These are phyloP conservation scores for Coregonus sp. DNA, from an alignment of 2,797 vertebrate species.

Conservation along the genomic window DNA sequence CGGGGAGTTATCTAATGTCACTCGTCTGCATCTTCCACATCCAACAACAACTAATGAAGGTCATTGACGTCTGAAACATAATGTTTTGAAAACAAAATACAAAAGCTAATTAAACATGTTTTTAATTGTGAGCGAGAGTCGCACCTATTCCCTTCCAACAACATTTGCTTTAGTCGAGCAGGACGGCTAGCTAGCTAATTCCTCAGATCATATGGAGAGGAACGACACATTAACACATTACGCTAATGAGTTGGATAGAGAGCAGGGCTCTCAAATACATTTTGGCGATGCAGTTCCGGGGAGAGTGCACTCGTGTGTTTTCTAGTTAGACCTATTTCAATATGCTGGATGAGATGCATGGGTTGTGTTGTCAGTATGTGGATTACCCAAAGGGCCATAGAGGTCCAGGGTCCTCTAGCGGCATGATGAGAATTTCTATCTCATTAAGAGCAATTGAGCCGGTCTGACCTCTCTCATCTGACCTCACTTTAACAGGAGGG, in stretches of 20 bases:
- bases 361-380: not conserved
- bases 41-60: not conserved
- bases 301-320: not conserved
- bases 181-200: not conserved
- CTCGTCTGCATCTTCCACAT: not conserved
- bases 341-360: slow-evolving; percentile 15
- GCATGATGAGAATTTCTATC: slow-evolving; percentile 34
- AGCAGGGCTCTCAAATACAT: slow-evolving; percentile 9
- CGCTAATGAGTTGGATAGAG: not conserved
- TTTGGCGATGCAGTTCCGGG: not conserved
- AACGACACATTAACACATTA: not conserved
- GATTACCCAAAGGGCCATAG: slow-evolving; percentile 13
- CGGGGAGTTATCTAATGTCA: not conserved
- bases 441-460: slow-evolving; percentile 36
- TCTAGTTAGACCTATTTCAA: slow-evolving; percentile 28
- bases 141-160: not conserved
- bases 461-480: slow-evolving; percentile 13
- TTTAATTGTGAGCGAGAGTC: no score
- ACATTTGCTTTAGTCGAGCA: not conserved
- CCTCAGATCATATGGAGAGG: not conserved
- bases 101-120: not conserved
- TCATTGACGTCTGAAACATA: not conserved
- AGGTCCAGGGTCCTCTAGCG: slow-evolving; percentile 12
- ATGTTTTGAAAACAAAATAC: not conserved
- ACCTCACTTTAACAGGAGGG: slow-evolving; percentile 14